These are phyloP conservation scores for Nomada ruficornis DNA, from an alignment of 2,888 invertebrate genomes.

Conservation along the genomic window DNA sequence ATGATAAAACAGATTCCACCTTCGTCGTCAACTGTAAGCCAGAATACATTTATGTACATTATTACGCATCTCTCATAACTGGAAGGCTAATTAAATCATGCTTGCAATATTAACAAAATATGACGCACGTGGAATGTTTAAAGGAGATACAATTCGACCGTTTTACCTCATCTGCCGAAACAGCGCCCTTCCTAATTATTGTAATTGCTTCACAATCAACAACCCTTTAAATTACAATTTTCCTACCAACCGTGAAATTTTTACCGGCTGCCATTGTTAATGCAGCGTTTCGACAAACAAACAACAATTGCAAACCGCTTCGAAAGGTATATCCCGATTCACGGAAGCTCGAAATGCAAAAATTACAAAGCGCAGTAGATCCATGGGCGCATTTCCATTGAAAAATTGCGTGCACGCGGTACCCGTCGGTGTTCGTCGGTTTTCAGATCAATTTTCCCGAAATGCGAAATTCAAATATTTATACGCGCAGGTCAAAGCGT, in stretches of 20 bases:
- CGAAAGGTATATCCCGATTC: neutral
- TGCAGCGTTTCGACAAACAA: neutral
- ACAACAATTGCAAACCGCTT: neutral
- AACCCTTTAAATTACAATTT: neutral
- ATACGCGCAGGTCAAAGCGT: neutral
- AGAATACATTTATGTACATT: no score
- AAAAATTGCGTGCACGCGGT: neutral
- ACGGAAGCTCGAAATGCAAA: neutral
- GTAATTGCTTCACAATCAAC: neutral
- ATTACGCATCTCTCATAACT: no score
- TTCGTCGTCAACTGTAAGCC: no score
- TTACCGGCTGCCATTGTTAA: neutral
- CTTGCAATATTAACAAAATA: no score
- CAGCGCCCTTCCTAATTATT: neutral
- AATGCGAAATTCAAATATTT: conserved; percentile 4
- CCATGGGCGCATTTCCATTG: neutral
- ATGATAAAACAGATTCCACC: no score
- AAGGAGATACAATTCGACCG: neutral
- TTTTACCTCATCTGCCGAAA: neutral
- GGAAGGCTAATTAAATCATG: no score
- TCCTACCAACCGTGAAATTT: neutral
- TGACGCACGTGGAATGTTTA: no score
- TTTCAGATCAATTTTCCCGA: no score
- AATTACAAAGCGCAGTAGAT: neutral
- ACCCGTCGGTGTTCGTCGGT: neutral